A percentile compares a stretch with the other conserved stretches of the same genome.
phyloP scores from a whole-genome alignment of 2,888 invertebrate genomes.

The Gortyna flavago region DNA sequence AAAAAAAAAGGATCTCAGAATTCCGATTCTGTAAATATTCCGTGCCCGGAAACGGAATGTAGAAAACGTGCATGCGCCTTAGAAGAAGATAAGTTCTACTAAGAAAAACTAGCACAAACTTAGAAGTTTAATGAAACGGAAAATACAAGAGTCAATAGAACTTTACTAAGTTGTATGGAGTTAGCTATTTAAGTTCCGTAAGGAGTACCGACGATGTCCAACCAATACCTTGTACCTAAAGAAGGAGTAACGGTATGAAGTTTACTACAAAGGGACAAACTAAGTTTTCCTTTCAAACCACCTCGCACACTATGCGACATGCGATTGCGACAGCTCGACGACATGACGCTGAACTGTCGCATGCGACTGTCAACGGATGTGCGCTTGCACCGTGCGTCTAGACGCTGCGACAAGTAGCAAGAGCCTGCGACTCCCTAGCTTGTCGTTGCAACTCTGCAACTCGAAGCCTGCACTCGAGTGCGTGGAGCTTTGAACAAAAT shows the following conservation, averaged over 20 bases:
- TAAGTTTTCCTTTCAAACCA: background rate
- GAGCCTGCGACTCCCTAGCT: background rate
- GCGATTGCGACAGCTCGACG: no score
- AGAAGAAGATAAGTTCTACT: background rate
- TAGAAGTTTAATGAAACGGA: constrained; percentile 30
- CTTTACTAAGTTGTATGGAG: constrained; percentile 1
- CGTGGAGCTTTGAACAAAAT: background rate
- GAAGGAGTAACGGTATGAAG: background rate
- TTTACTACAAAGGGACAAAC: background rate
- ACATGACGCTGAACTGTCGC: background rate
- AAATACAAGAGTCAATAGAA: constrained; percentile 10
- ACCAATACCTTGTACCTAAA: no score
- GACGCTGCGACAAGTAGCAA: background rate
- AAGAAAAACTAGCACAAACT: constrained; percentile 11
- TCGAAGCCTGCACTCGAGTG: no score
- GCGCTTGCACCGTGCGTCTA: background rate
- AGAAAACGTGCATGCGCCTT: background rate
- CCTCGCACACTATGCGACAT: background rate
- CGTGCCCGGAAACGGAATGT: background rate
- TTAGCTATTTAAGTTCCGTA: constrained; percentile 24
- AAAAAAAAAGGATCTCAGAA: background rate
- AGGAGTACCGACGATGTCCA: background rate
- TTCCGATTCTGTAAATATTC: background rate
- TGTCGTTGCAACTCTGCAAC: no score
- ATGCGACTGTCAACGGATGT: background rate